Evolutionary conservation across 2,888 invertebrate genomes (phyloP), one percentile per base, ranked within the genome.

Genomic region (Chrysolina haemoptera): DNA sequence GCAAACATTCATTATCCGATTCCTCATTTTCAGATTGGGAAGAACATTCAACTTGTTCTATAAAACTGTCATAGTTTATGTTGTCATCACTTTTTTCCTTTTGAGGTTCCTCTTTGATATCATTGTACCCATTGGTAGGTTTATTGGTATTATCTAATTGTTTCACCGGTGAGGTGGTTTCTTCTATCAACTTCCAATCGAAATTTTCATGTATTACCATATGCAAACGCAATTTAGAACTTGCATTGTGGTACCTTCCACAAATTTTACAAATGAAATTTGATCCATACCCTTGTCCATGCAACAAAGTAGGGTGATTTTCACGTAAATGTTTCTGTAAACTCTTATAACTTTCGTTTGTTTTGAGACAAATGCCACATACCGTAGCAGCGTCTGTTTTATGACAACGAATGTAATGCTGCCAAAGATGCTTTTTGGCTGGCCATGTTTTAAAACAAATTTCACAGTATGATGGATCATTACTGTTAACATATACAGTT

Each of bases 371-470:
- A 50, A 91, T 91, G 0, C 91, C 91, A 75, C 91, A 91, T 1
- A 91, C 90, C 0, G 90, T 90, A 0, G 91, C 91, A 0, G 91
- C 91, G 48, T 90, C 90, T 11, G 87, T 84, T 66, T 90, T 89
- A 82, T 91, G 91, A 80, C 91, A 91, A 9, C 91, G 87, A 55
- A 88, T 88, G 68, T 91, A 86, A 83, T 91, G 91, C 80, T 91
- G 91, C 91, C 91, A 91, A 0, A 91, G 84, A 79, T 91, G 91
- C 78, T 91, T 91, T 77, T 91, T 91, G 0, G 90, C 91, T 0
- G 91, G 91, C 91, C 91, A 91, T 11, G 89, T 89, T 81, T 91
- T 91, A 8, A 89, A 88, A 77, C 91, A 91, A n/a, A 91, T 90
- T 79, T 91, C 91, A 78, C 91, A 89, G 22, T 85, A 81, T 6